Conservation (phyloP, 1,140 invertebrate genomes). For the Diabrotica virgifera region DNA sequence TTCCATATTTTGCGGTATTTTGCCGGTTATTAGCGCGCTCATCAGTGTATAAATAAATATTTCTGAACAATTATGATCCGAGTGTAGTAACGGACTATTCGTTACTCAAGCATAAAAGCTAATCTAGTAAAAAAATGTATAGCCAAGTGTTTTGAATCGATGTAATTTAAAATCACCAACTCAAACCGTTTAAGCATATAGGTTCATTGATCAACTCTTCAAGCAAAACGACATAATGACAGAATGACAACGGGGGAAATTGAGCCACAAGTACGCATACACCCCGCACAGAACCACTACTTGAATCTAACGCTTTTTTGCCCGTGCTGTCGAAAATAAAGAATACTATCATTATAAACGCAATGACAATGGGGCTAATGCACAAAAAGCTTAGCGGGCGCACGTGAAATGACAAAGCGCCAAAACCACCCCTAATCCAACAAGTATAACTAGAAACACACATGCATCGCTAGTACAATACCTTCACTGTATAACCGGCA, state of each 20-base stretch:
- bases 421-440: constrained; percentile 45
- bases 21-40: no score
- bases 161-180: no score
- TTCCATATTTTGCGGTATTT: no score
- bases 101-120: no score
- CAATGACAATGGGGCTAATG: constrained; percentile 32
- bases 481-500: constrained; percentile 32
- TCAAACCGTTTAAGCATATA: no score
- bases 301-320: constrained; percentile 37
- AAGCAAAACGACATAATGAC: no score
- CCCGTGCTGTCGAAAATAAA: constrained; percentile 31
- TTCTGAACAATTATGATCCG: no score
- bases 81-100: no score
- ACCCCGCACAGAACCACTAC: neutral
- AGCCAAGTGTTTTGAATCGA: no score
- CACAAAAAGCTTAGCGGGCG: constrained; percentile 32
- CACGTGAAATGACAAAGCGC: constrained; percentile 44
- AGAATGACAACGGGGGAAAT: neutral
- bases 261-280: constrained; percentile 1
- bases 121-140: no score
- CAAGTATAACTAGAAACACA: constrained; percentile 46
- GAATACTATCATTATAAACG: constrained; percentile 43
- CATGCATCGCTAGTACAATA: constrained; percentile 28
- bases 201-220: no score
- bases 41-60: no score